Conservation (phyloP, 2,888 invertebrate species). For the Drosophila koepferae region DNA sequence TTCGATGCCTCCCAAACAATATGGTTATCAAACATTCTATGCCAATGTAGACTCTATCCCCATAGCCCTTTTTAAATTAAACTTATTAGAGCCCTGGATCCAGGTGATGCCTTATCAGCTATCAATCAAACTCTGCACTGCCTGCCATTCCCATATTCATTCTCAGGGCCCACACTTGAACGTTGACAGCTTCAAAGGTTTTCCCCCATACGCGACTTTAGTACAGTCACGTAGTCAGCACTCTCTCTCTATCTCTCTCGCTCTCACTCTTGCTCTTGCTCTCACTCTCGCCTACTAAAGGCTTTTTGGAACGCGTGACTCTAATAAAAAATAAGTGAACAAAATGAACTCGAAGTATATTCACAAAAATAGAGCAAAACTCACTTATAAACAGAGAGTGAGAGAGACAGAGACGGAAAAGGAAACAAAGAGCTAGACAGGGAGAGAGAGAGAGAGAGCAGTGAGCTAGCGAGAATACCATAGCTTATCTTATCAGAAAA, state of each 20-base stretch:
- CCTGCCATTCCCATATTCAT: conserved; percentile 26
- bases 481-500: conserved; percentile 68
- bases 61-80: conserved; percentile 31
- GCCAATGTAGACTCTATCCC: conserved; percentile 24
- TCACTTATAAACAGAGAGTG: conserved; percentile 53
- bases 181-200: conserved; percentile 39
- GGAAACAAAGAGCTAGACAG: conserved; percentile 8
- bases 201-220: conserved; percentile 46
- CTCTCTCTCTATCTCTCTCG: conserved; percentile 8
- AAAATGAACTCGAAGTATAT: conserved; percentile 62
- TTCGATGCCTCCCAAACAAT: conserved; percentile 6
- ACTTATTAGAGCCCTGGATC: conserved; percentile 8
- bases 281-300: conserved; percentile 35
- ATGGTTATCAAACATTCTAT: conserved; percentile 34
- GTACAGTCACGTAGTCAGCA: conserved; percentile 76
- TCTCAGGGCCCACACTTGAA: conserved; percentile 56
- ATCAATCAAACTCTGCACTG: conserved; percentile 57
- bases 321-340: conserved; percentile 55
- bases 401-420: background rate
- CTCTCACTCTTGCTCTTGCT: background rate
- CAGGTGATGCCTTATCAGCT: conserved; percentile 48
- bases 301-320: conserved; percentile 70
- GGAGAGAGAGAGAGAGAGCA: conserved; percentile 8
- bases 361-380: conserved; percentile 71
- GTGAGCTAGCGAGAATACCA: conserved; percentile 25